Evolutionary conservation across 2,888 invertebrate species (phyloP).

Genomic region (Eueremaeus valkanovi): DNA sequence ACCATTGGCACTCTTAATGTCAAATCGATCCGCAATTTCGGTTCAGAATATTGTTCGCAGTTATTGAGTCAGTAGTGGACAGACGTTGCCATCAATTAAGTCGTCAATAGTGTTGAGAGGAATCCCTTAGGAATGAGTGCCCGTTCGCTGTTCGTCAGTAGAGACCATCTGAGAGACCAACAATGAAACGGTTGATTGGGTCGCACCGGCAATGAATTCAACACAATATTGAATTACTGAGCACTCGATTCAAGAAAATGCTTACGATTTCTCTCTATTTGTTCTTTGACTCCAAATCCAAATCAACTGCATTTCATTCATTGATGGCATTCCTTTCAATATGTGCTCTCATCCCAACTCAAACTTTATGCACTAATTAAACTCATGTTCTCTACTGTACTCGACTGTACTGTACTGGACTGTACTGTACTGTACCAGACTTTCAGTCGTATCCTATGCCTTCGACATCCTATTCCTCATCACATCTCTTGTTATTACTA

Average conservation of each 20-base stretch:
- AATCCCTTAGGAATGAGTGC: conserved; percentile 11
- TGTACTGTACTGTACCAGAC: too few relatives aligned
- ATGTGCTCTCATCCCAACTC: not conserved
- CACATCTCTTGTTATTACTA: not conserved
- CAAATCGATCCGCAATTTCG: not conserved
- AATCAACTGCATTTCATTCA: not conserved
- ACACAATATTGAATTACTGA: conserved; percentile 5
- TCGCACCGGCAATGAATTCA: not conserved
- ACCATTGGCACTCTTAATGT: not conserved
- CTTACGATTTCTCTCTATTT: not conserved
- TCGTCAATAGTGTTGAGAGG: conserved; percentile 15
- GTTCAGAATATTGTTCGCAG: not conserved
- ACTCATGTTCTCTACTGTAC: not conserved
- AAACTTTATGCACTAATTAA: not conserved
- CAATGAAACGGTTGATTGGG: conserved; percentile 17
- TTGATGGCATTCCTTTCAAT: not conserved
- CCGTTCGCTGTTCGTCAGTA: not conserved
- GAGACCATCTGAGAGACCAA: not conserved
- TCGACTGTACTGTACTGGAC: too few relatives aligned
- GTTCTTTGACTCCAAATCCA: not conserved
- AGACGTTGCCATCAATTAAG: conserved; percentile 16
- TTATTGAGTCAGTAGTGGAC: not conserved
- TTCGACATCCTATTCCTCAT: not conserved
- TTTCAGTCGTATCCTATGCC: too few relatives aligned
- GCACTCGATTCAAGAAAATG: not conserved